Evolutionary conservation across 2,797 vertebrate genomes (phyloP), one percentile per base, ranked within the genome.

Genomic region (Falco rusticolus): DNA sequence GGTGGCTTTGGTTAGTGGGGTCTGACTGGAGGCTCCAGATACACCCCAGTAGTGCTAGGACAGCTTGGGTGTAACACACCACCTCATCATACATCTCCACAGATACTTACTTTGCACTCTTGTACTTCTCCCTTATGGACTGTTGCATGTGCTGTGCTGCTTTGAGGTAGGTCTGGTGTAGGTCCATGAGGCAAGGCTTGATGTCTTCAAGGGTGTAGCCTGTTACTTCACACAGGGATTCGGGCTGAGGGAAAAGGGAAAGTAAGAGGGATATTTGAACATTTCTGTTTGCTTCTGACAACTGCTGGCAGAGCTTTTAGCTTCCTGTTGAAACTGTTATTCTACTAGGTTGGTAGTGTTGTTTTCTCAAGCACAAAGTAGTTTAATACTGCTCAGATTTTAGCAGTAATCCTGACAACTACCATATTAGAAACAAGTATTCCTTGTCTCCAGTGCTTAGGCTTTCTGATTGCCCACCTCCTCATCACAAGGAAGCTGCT

Each of bases 51-150:
- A 54, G 0, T 2, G 10, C 20, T 22, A 22, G 41, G 41, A n/a
- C 41, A 70, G 6, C 20, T 53, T 8, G 0, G 21, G 61, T 0
- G 0, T 56, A 16, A 54, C 18, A 2, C 1, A 25, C 24, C 20
- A 1, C 10, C 71, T 57, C 33, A 14, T 13, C 2, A 1, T 3
- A 3, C 1, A 0, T 3, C 16, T 41, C 47, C 7, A 5, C 25
- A 15, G 51, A 20, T 81, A 96, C 99, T 98, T 97, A 99, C 99
- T 99, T 99, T 4, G 98, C 59, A 41, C 97, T 97, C 97, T 99
- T 99, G 98, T 99, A 99, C 96, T 99, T 99, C 87, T 99, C 99
- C 79, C 98, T 97, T 93, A 99, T 98, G 13, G 99, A 99, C 97
- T 99, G 99, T 96, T 99, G 99, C 3, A 98, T 98, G n/a, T 99